These are phyloP conservation scores for Tetraneura akinire DNA, from an alignment of 1,140 invertebrate genomes.

Conservation along the genomic window DNA sequence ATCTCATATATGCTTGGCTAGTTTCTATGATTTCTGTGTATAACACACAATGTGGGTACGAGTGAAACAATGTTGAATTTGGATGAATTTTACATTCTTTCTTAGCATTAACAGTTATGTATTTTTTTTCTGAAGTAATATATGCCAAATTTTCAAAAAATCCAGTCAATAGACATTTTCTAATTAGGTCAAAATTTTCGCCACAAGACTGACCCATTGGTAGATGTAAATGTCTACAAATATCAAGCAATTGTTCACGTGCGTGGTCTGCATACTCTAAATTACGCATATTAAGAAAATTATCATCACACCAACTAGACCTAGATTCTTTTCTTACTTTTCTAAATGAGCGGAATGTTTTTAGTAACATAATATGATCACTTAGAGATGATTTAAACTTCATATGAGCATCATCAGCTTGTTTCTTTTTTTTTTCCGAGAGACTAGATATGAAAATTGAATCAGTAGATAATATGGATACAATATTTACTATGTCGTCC, in stretches of 20 bases:
- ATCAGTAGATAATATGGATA: conserved; percentile 71
- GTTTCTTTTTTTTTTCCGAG: conserved; percentile 66
- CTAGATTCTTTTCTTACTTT: conserved; percentile 68
- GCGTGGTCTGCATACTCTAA: conserved; percentile 80
- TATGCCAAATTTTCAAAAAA: conserved; percentile 90
- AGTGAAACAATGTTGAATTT: conserved; percentile 74
- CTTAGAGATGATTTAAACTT: conserved; percentile 87
- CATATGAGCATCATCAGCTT: conserved; percentile 68
- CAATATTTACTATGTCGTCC: conserved; percentile 78
- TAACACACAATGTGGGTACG: conserved; percentile 76
- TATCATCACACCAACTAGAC: conserved; percentile 79
- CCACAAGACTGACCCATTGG: conserved; percentile 68
- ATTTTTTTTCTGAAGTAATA: conserved; percentile 74
- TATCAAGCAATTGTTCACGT: conserved; percentile 76
- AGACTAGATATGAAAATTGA: conserved; percentile 64
- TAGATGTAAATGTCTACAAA: conserved; percentile 64
- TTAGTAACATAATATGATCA: conserved; percentile 90
- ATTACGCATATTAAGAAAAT: conserved; percentile 85
- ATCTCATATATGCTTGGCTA: conserved; percentile 78
- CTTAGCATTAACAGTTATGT: conserved; percentile 71
- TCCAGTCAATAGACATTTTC: conserved; percentile 79
- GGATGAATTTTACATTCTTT: conserved; percentile 81
- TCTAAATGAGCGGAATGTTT: conserved; percentile 81
- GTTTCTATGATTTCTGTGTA: conserved; percentile 90
- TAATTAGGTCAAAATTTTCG: conserved; percentile 69